phyloP scores from a whole-genome alignment of 2,888 invertebrate genomes.

The Periphyllus acericola region DNA sequence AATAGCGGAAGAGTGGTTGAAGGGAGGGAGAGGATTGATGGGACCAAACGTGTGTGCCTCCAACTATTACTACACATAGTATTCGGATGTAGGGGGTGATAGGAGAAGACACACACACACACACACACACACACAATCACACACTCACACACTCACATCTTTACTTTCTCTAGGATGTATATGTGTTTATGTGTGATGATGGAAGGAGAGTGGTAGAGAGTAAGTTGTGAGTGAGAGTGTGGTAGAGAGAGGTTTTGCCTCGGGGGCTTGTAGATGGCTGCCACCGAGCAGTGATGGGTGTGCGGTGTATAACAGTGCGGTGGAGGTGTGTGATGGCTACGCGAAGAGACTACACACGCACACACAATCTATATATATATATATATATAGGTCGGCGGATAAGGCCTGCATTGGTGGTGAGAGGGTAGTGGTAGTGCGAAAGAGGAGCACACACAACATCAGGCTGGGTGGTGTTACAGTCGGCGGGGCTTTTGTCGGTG shows the following conservation, averaged over 20 bases:
- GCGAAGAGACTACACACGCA: conserved; percentile 54
- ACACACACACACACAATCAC: conserved; percentile 12
- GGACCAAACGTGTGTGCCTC: conserved; percentile 50
- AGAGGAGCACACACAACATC: conserved; percentile 41
- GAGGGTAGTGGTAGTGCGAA: conserved; percentile 18
- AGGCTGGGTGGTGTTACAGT: conserved; percentile 43
- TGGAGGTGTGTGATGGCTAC: conserved; percentile 53
- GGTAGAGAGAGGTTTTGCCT: conserved; percentile 42
- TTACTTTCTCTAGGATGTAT: conserved; percentile 20
- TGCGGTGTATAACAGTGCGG: conserved; percentile 1
- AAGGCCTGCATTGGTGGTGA: conserved; percentile 21
- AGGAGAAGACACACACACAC: background rate
- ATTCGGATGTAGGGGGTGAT: background rate
- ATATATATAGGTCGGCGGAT: conserved; percentile 54
- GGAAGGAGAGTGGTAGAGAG: conserved; percentile 14
- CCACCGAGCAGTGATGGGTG: conserved; percentile 31
- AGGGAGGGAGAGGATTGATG: conserved; percentile 45
- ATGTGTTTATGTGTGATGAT: background rate
- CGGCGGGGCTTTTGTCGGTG: conserved; percentile 58
- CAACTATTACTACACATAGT: conserved; percentile 48
- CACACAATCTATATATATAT: conserved; percentile 14
- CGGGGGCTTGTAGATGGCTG: conserved; percentile 50
- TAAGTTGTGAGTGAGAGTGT: background rate
- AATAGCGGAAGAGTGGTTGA: background rate
- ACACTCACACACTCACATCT: background rate